Evolutionary conservation across 1,140 invertebrate species (phyloP).

Genomic region (Camponotus pennsylvanicus): DNA sequence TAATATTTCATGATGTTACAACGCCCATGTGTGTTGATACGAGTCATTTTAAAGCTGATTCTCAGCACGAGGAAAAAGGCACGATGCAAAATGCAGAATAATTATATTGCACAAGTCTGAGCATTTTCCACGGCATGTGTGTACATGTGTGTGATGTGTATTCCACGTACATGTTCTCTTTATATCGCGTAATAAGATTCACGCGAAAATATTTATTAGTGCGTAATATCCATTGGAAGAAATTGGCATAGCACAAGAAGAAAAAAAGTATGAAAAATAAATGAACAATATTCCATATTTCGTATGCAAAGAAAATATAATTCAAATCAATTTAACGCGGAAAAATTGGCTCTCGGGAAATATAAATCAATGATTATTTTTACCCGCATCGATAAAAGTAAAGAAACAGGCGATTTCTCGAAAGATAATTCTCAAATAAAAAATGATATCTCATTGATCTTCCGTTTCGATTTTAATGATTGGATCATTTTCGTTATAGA

Average conservation of each 20-base stretch:
- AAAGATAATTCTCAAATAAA: slow-evolving; percentile 16
- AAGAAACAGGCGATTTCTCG: neutral
- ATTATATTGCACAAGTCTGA: neutral
- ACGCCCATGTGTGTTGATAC: neutral
- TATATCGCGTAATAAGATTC: neutral
- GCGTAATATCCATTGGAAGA: neutral
- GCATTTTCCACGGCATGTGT: neutral
- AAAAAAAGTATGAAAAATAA: neutral
- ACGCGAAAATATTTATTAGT: neutral
- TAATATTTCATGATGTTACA: neutral
- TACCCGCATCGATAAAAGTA: neutral
- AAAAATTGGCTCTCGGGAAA: neutral
- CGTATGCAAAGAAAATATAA: slow-evolving; percentile 2
- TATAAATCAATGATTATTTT: slow-evolving; percentile 15
- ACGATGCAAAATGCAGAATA: slow-evolving; percentile 3
- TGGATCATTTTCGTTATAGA: neutral
- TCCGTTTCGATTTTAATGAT: slow-evolving; percentile 6
- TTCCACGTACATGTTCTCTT: neutral
- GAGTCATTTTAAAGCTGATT: slow-evolving; percentile 8
- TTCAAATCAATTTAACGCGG: neutral
- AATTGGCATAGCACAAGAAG: neutral
- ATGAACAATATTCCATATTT: neutral
- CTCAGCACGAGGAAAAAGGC: neutral
- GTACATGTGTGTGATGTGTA: too few species aligned
- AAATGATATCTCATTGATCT: neutral